Evolutionary conservation across 2,113 vertebrate genomes (phyloP).

Genomic region (Carassius carassius): DNA sequence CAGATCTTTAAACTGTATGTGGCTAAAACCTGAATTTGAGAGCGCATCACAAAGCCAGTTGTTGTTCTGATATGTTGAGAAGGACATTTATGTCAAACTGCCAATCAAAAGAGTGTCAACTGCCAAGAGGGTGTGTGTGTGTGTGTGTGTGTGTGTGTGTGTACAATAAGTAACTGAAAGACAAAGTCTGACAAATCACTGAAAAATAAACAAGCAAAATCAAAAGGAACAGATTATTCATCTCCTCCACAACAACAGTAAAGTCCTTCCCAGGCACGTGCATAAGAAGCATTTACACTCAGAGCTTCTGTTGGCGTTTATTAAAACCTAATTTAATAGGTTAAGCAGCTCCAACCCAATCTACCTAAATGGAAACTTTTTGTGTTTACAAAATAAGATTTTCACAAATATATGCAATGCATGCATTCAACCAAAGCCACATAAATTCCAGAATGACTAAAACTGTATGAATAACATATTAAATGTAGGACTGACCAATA

Average conservation of each 20-base stretch:
- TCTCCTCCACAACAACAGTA: not conserved
- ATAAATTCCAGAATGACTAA: no score
- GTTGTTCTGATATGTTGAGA: not conserved
- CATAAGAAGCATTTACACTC: not conserved
- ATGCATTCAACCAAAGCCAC: no score
- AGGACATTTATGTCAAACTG: not conserved
- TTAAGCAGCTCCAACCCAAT: not conserved
- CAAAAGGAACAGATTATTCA: not conserved
- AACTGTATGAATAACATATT: no score
- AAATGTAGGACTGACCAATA: no score
- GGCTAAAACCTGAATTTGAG: not conserved
- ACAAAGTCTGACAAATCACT: not conserved
- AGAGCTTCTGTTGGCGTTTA: not conserved
- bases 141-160: not conserved
- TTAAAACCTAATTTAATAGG: not conserved
- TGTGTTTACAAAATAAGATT: not conserved
- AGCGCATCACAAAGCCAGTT: conserved; percentile 13
- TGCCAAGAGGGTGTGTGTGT: no score
- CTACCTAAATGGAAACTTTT: not conserved
- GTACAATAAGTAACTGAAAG: not conserved
- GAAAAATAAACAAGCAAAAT: not conserved
- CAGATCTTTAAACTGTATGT: not conserved
- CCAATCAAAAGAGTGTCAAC: not conserved
- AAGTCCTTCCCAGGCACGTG: not conserved
- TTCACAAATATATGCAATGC: no score